Conservation (phyloP, 2,797 vertebrate genomes). For the Rhynchonycteris naso region DNA sequence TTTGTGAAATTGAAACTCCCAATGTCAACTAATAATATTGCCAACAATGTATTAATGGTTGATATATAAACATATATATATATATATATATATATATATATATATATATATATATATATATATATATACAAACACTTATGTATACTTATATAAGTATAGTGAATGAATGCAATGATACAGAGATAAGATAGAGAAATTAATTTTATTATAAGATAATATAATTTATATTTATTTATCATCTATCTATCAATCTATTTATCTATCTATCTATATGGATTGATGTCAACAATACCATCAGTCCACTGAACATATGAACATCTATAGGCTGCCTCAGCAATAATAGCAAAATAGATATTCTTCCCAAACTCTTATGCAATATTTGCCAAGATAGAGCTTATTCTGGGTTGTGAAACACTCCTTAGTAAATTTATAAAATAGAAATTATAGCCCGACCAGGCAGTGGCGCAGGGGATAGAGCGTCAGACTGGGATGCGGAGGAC, state of each 20-base stretch:
- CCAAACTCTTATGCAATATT: neutral
- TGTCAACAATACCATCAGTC: neutral
- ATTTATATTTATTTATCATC: too few species aligned
- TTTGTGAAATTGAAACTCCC: constrained; percentile 37
- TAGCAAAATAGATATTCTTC: neutral
- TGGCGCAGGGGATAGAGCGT: too few species aligned
- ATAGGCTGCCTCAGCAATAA: neutral
- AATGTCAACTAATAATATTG: neutral
- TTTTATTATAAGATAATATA: neutral
- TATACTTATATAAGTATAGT: neutral
- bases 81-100: neutral
- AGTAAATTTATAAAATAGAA: neutral
- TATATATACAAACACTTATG: neutral
- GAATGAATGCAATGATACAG: neutral
- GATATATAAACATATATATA: neutral
- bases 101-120: neutral
- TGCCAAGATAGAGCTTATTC: neutral
- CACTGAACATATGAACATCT: neutral
- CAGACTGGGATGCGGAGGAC: too few species aligned
- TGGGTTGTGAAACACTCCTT: neutral
- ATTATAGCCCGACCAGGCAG: too few species aligned
- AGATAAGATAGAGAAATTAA: neutral
- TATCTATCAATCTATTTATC: too few species aligned
- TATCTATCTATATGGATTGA: neutral
- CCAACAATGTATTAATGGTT: neutral